A percentile compares a stretch with the other conserved stretches of the same genome.
These are phyloP conservation scores for Leptinotarsa peninsularis DNA, from an alignment of 2,888 invertebrate species.

Conservation along the genomic window DNA sequence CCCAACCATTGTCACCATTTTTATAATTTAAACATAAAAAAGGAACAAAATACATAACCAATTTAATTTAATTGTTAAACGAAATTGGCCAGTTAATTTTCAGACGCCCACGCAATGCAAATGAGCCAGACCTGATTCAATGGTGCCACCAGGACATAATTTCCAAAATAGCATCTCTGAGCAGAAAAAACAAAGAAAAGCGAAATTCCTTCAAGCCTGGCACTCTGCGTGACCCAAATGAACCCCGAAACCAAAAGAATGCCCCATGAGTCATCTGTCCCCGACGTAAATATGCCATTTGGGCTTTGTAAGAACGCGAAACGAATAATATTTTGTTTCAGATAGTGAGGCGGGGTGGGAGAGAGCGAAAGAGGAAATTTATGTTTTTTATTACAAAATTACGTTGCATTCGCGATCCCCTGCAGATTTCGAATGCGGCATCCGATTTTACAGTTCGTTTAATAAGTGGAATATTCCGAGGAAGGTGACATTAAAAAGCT, in stretches of 20 bases:
- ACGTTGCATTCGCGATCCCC: conserved; percentile 14
- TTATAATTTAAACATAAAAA: too few species aligned
- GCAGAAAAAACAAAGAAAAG: conserved; percentile 4
- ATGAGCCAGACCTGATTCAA: neutral
- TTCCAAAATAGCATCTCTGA: neutral
- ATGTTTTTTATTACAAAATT: conserved; percentile 18
- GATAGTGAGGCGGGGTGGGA: neutral
- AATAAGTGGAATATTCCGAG: conserved; percentile 29
- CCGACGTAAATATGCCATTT: conserved; percentile 14
- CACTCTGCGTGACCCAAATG: conserved; percentile 9
- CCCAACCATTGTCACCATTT: too few species aligned
- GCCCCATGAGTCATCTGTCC: conserved; percentile 17
- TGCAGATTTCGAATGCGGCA: conserved; percentile 19
- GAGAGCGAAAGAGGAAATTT: neutral
- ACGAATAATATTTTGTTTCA: conserved; percentile 16
- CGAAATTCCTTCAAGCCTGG: neutral
- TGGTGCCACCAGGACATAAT: neutral
- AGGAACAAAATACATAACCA: neutral
- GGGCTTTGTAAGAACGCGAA: conserved; percentile 9
- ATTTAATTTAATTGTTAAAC: neutral
- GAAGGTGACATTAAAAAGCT: conserved; percentile 40
- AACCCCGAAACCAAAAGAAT: conserved; percentile 7
- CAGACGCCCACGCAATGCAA: neutral
- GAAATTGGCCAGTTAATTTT: neutral
- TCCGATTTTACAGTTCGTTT: conserved; percentile 34